Percentiles rank a stretch among this genome's conserved stretches.
phyloP scores from a whole-genome alignment of 2,888 invertebrate genomes.

The Clivina fossor region DNA sequence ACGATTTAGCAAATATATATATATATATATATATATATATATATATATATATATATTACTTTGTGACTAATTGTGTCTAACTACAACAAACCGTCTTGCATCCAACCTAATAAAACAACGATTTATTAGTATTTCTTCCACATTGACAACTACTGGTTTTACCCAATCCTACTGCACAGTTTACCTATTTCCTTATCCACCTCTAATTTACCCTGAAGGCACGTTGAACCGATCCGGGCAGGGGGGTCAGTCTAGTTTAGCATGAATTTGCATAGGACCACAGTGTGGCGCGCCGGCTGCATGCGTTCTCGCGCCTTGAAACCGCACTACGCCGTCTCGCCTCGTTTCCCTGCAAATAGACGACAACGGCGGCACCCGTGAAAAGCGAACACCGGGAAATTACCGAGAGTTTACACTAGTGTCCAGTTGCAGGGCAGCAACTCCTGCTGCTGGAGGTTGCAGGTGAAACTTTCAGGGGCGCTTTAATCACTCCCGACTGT shows the following conservation, averaged over 20 bases:
- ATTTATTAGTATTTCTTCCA: no score
- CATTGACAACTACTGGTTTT: no score
- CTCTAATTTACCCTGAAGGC: neutral
- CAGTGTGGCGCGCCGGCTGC: slow-evolving; percentile 30
- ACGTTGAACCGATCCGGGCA: neutral
- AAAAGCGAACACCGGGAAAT: neutral
- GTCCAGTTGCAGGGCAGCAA: neutral
- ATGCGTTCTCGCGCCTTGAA: slow-evolving; percentile 21
- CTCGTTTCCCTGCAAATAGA: slow-evolving; percentile 1
- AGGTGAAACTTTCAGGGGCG: slow-evolving; percentile 6
- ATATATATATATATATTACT: no score
- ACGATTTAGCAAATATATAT: no score
- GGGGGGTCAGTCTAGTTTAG: slow-evolving; percentile 33
- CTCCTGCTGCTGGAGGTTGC: slow-evolving; percentile 4
- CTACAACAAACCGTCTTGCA: no score
- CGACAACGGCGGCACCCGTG: neutral
- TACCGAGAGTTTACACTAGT: slow-evolving; percentile 7
- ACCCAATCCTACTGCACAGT: no score
- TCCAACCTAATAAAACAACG: no score
- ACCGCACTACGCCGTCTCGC: neutral
- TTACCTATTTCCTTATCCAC: neutral
- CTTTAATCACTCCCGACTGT: slow-evolving; percentile 14
- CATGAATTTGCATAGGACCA: slow-evolving; percentile 33
- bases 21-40: no score
- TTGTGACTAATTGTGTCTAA: no score